Percentiles rank a stretch among this genome's conserved stretches.
These are phyloP conservation scores for Spheniscus mendiculus DNA, from an alignment of 2,113 vertebrate species.

Conservation along the genomic window DNA sequence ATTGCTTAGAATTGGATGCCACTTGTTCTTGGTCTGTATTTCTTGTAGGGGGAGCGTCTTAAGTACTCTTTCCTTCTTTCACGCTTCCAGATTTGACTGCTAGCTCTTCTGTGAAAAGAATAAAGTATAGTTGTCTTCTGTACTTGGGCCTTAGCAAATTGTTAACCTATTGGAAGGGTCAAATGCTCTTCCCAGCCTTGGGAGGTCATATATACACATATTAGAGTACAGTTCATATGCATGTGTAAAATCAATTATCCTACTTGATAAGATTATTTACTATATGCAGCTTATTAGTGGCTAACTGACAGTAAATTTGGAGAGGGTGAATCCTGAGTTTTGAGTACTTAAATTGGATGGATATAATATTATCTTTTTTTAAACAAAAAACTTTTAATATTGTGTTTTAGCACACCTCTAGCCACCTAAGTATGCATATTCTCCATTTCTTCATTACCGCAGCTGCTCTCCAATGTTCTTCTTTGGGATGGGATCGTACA, in stretches of 20 bases:
- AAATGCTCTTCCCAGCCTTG: background rate
- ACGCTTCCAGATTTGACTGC: background rate
- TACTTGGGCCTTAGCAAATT: background rate
- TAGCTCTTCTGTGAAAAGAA: background rate
- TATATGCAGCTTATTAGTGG: background rate
- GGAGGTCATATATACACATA: background rate
- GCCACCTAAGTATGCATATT: background rate
- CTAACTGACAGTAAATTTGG: background rate
- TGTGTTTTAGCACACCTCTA: background rate
- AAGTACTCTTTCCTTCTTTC: background rate
- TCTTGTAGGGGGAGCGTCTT: too few species aligned
- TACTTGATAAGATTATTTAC: background rate
- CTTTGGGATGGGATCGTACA: conserved; percentile 86
- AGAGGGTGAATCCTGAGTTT: background rate
- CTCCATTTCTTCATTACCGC: background rate
- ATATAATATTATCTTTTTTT: background rate
- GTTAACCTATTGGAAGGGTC: background rate
- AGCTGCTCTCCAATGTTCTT: conserved; percentile 86
- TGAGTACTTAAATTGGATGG: background rate
- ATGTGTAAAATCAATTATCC: background rate
- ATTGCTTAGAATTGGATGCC: background rate
- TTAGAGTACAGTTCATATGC: background rate
- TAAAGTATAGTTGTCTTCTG: background rate
- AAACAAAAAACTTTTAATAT: background rate
- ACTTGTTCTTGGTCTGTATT: background rate